Evolutionary conservation across 1,140 invertebrate genomes (phyloP).

Genomic region (Drosophila parvula): DNA sequence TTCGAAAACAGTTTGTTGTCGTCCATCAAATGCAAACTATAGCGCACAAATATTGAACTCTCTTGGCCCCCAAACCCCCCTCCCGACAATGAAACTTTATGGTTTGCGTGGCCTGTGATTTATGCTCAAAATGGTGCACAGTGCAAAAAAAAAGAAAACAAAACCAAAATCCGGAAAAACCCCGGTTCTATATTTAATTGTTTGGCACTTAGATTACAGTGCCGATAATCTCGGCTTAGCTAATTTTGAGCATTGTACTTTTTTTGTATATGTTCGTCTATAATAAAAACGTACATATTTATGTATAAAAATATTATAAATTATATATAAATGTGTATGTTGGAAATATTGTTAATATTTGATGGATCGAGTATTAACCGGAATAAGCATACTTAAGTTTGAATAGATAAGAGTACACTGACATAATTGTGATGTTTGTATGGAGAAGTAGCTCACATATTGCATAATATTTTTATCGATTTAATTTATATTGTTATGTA

Average conservation of each 20-base stretch:
- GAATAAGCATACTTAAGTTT: not conserved
- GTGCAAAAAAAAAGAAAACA: constrained; percentile 9
- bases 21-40: constrained; percentile 77
- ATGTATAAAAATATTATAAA: not conserved
- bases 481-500: not conserved
- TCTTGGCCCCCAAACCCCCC: constrained; percentile 19
- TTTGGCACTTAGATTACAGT: constrained; percentile 10
- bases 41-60: constrained; percentile 68
- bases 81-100: constrained; percentile 74
- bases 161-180: not conserved
- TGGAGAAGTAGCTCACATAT: not conserved
- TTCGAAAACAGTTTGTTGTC: constrained; percentile 75
- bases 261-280: not conserved
- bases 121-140: constrained; percentile 31
- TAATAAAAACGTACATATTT: not conserved
- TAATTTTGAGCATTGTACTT: not conserved
- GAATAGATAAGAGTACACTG: not conserved
- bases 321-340: not conserved
- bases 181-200: constrained; percentile 16
- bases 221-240: constrained; percentile 16
- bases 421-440: not conserved
- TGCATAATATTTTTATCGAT: not conserved
- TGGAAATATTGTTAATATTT: not conserved
- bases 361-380: not conserved
- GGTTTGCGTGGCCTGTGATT: constrained; percentile 74